These are phyloP conservation scores for Papilio helenus DNA, from an alignment of 1,140 invertebrate genomes.

Conservation along the genomic window DNA sequence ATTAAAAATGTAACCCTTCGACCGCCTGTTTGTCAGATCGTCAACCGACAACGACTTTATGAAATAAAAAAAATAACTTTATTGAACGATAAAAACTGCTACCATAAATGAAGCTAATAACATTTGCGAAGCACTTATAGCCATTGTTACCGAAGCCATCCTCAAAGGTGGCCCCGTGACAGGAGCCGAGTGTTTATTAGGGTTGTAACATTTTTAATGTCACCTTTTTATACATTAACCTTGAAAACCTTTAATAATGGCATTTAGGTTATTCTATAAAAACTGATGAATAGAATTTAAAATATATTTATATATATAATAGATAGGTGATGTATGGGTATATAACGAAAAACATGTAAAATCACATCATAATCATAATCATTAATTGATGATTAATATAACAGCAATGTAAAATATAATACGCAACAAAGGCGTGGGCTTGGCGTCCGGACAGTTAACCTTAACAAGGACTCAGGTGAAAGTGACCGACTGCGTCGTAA, in stretches of 20 bases:
- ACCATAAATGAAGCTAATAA: conserved; percentile 10
- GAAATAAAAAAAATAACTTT: background rate
- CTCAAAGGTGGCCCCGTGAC: conserved; percentile 21
- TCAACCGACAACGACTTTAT: background rate
- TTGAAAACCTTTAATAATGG: conserved; percentile 10
- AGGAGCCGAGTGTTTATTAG: conserved; percentile 31
- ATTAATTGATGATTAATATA: conserved; percentile 1
- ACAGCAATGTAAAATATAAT: background rate
- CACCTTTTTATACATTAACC: conserved; percentile 36
- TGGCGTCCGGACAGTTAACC: background rate
- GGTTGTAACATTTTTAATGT: conserved; percentile 34
- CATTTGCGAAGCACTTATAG: conserved; percentile 25
- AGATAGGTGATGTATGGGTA: too few relatives aligned
- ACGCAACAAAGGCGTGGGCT: conserved; percentile 11
- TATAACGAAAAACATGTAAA: background rate
- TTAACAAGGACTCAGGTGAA: conserved; percentile 15
- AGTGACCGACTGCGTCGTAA: conserved; percentile 10
- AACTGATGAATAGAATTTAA: too few relatives aligned
- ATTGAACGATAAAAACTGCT: background rate
- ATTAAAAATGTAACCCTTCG: background rate
- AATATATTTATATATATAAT: too few relatives aligned
- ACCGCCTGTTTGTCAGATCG: background rate
- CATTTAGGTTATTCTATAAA: conserved; percentile 10
- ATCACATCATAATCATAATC: too few relatives aligned
- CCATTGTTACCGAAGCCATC: conserved; percentile 14